Conservation (phyloP, 2,113 vertebrate genomes). For the Cyphomyrus discorhynchus region DNA sequence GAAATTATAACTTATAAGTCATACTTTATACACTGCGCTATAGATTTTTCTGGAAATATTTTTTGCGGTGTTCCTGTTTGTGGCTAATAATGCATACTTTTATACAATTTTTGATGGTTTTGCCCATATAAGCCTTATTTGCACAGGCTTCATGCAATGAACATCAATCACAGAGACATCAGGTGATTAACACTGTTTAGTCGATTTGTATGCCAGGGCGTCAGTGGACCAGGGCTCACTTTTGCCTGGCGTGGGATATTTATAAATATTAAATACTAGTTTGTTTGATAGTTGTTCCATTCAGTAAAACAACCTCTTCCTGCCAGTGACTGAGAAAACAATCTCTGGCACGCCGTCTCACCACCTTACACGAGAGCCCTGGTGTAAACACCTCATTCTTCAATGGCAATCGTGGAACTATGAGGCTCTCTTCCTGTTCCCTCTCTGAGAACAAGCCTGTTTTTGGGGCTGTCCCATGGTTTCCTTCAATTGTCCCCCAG, state of each 20-base stretch:
- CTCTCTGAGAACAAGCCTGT: neutral
- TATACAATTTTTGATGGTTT: neutral
- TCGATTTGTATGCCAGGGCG: neutral
- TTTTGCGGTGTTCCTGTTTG: neutral
- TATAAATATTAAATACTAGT: neutral
- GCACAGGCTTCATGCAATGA: neutral
- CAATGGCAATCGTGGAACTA: neutral
- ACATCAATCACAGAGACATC: neutral
- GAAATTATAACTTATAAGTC: neutral
- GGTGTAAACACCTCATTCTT: neutral
- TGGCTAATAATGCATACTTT: neutral
- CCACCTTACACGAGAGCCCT: neutral
- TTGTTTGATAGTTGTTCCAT: neutral
- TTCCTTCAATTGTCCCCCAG: constrained; percentile 40
- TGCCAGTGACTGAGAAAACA: constrained; percentile 1
- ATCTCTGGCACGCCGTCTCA: neutral
- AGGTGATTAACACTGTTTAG: neutral
- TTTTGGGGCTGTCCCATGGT: neutral
- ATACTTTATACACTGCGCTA: neutral
- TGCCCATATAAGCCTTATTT: neutral
- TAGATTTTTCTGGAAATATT: neutral
- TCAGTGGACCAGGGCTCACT: neutral
- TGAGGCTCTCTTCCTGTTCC: neutral
- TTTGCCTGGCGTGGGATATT: neutral
- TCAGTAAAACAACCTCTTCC: neutral